A percentile compares a stretch with the other conserved stretches of the same genome.
phyloP scores from a whole-genome alignment of 2,888 invertebrate species.

The Anoplius nigerrimus region DNA sequence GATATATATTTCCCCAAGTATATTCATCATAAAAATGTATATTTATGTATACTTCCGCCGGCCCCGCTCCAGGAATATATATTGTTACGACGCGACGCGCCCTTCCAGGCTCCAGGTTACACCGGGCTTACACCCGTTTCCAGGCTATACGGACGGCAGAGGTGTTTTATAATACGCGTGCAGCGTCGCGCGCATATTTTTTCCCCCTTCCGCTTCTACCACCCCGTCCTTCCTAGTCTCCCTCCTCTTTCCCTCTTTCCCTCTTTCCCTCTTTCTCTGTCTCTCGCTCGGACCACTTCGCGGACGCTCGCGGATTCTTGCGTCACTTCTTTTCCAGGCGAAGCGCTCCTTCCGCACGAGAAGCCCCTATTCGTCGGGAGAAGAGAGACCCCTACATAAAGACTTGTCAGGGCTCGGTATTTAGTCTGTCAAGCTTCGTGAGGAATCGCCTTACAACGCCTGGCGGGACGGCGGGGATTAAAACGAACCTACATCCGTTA shows the following conservation, averaged over 20 bases:
- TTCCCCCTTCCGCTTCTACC: conserved; percentile 22
- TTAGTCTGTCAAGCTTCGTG: conserved; percentile 57
- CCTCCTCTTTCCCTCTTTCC: background rate
- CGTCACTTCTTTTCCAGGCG: background rate
- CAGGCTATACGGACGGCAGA: conserved; percentile 12
- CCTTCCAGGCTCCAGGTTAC: conserved; percentile 25
- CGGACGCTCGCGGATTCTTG: background rate
- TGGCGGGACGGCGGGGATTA: conserved; percentile 19
- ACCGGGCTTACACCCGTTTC: conserved; percentile 45
- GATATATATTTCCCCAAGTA: conserved; percentile 40
- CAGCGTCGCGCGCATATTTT: conserved; percentile 53
- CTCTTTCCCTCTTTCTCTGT: background rate
- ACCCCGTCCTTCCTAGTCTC: background rate
- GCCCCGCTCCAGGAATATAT: conserved; percentile 31
- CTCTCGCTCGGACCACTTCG: background rate
- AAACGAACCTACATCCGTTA: conserved; percentile 22
- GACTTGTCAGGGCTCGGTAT: conserved; percentile 54
- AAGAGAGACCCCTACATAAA: conserved; percentile 45
- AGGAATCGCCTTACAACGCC: conserved; percentile 50
- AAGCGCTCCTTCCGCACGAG: no score
- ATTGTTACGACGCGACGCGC: conserved; percentile 36
- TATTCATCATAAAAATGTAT: conserved; percentile 62
- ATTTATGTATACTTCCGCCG: conserved; percentile 50
- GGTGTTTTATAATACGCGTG: conserved; percentile 54
- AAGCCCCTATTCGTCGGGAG: conserved; percentile 21